These are phyloP conservation scores for Abrostola triplasia DNA, from an alignment of 2,888 invertebrate species.

Conservation along the genomic window DNA sequence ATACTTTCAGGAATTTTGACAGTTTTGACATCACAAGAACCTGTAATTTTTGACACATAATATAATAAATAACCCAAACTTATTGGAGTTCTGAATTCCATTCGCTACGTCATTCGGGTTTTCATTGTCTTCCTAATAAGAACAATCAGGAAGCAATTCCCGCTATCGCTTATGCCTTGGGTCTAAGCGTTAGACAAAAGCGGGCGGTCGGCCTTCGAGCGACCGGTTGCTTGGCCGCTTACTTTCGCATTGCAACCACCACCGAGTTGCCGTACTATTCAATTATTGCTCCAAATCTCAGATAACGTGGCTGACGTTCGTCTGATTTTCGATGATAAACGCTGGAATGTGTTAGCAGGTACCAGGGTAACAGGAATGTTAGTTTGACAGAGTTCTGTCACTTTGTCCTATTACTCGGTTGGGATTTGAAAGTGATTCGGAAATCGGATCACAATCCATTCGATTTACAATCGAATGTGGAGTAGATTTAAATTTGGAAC, in stretches of 20 bases:
- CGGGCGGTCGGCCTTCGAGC: conserved; percentile 81
- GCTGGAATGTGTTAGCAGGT: conserved; percentile 10
- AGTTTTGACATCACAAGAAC: too few species aligned
- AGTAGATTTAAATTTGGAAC: too few species aligned
- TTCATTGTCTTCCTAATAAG: not conserved
- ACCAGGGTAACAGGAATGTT: conserved; percentile 1
- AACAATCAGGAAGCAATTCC: not conserved
- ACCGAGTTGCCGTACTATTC: conserved; percentile 58
- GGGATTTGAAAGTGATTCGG: too few species aligned
- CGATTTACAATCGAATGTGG: too few species aligned
- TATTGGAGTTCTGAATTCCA: too few species aligned
- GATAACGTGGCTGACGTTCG: conserved; percentile 32
- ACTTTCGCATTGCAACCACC: conserved; percentile 82
- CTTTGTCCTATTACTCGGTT: too few species aligned
- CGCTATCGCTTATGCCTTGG: conserved; percentile 52
- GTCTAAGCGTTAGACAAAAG: conserved; percentile 78
- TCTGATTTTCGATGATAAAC: conserved; percentile 22
- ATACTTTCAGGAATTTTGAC: too few species aligned
- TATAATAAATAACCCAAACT: too few species aligned
- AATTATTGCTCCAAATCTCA: conserved; percentile 61
- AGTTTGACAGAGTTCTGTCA: not conserved
- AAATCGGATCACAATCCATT: too few species aligned
- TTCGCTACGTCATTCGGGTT: too few species aligned
- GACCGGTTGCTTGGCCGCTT: conserved; percentile 83
- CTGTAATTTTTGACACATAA: too few species aligned